phyloP scores from a whole-genome alignment of 2,113 vertebrate species.

The Pogona vitticeps region DNA sequence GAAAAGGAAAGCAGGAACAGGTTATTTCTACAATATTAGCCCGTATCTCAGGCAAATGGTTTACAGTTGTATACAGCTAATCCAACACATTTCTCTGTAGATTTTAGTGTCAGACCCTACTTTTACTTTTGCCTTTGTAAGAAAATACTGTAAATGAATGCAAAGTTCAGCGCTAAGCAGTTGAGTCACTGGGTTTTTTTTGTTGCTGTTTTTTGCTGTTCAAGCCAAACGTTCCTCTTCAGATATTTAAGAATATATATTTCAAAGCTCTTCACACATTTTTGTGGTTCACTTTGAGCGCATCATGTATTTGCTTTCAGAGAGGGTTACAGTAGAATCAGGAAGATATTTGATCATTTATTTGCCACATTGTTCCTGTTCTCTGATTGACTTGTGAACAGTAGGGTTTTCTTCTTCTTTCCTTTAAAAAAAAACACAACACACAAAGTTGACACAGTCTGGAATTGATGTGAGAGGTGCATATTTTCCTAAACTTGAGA shows the following conservation, averaged over 20 bases:
- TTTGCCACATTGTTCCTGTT: background rate
- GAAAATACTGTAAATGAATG: slow-evolving; percentile 1
- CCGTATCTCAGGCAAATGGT: background rate
- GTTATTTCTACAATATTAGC: background rate
- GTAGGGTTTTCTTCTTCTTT: background rate
- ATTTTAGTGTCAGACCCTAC: background rate
- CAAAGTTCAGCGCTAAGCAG: background rate
- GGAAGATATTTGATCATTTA: background rate
- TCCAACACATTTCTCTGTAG: background rate
- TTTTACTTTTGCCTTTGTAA: background rate
- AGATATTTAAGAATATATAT: background rate
- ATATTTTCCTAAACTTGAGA: background rate
- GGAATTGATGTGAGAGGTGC: background rate
- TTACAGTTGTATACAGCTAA: background rate
- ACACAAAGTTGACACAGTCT: background rate
- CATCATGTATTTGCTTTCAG: background rate
- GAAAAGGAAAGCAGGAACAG: background rate
- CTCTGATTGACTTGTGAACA: background rate
- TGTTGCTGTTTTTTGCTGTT: background rate
- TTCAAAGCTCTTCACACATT: background rate
- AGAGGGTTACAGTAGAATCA: background rate
- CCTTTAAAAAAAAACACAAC: background rate
- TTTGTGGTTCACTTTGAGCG: background rate
- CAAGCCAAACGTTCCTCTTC: background rate
- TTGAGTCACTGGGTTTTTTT: background rate